Evolutionary conservation across 1,140 invertebrate species (phyloP).

Genomic region (Drosophila ohnishii): DNA sequence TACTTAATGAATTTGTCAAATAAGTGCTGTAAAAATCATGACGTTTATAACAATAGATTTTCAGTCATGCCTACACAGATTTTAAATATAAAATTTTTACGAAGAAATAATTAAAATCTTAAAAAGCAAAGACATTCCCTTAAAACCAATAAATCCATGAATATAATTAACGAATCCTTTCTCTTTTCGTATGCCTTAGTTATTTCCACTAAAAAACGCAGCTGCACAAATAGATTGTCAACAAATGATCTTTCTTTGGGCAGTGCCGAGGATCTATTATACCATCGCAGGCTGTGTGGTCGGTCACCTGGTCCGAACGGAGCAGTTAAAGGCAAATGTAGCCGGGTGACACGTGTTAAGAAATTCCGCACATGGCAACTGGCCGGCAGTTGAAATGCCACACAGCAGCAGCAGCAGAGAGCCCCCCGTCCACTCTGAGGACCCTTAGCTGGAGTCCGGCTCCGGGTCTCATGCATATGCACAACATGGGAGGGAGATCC

Average conservation of each 20-base stretch:
- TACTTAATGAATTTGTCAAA: no score
- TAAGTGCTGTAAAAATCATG: no score
- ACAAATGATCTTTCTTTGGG: slow-evolving; percentile 1
- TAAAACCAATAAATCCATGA: not conserved
- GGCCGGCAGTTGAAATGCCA: slow-evolving; percentile 65
- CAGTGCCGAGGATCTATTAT: slow-evolving; percentile 20
- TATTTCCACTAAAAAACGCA: not conserved
- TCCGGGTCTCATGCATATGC: slow-evolving; percentile 65
- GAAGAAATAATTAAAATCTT: not conserved
- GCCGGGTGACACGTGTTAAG: slow-evolving; percentile 72
- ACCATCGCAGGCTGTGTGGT: slow-evolving; percentile 18
- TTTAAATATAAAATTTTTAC: not conserved
- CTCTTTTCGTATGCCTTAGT: not conserved
- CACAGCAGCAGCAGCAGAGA: slow-evolving; percentile 67
- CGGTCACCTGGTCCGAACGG: not conserved
- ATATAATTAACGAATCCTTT: slow-evolving; percentile 10
- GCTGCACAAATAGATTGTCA: slow-evolving; percentile 5
- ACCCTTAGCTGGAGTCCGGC: not conserved
- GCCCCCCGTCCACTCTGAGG: not conserved
- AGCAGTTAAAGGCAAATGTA: slow-evolving; percentile 53
- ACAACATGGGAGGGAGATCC: slow-evolving; percentile 49
- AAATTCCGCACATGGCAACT: slow-evolving; percentile 72
- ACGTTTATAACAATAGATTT: not conserved
- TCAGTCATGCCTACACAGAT: not conserved
- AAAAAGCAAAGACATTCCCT: not conserved